Evolutionary conservation across 2,113 vertebrate genomes (phyloP).

Genomic region (Muntiacus reevesi): DNA sequence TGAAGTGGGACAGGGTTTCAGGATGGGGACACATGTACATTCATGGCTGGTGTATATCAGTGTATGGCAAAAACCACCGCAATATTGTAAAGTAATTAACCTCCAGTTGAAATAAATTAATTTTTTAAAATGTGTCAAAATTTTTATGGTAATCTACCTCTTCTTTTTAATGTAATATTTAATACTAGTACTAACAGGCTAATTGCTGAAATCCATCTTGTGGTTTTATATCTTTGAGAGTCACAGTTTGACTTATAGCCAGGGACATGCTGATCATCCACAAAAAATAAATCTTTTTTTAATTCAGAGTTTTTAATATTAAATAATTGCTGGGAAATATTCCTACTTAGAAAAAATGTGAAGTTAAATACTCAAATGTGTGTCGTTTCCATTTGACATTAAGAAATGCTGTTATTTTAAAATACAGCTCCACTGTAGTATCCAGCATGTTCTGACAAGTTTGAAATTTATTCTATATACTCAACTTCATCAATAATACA

Average conservation of each 20-base stretch:
- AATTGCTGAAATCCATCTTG: background rate
- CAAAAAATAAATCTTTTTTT: background rate
- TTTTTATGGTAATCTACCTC: background rate
- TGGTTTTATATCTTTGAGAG: background rate
- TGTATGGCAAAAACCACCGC: background rate
- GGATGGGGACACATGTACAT: background rate
- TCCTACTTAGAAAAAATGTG: background rate
- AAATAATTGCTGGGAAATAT: background rate
- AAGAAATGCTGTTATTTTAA: background rate
- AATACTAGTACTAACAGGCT: background rate
- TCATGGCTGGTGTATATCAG: background rate
- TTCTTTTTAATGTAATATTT: background rate
- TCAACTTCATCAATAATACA: background rate
- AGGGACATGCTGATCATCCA: background rate
- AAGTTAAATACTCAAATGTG: background rate
- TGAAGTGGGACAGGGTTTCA: background rate
- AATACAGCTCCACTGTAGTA: background rate
- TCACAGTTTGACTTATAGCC: background rate
- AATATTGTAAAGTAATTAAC: background rate
- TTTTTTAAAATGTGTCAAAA: accelerated
- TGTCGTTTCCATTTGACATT: background rate
- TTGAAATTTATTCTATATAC: background rate
- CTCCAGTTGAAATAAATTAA: background rate
- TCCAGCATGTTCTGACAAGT: background rate
- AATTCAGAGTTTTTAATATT: background rate